Base-by-base conservation (phyloP, 2,888 invertebrate genomes). In the Sphaerophoria taeniata region DNA sequence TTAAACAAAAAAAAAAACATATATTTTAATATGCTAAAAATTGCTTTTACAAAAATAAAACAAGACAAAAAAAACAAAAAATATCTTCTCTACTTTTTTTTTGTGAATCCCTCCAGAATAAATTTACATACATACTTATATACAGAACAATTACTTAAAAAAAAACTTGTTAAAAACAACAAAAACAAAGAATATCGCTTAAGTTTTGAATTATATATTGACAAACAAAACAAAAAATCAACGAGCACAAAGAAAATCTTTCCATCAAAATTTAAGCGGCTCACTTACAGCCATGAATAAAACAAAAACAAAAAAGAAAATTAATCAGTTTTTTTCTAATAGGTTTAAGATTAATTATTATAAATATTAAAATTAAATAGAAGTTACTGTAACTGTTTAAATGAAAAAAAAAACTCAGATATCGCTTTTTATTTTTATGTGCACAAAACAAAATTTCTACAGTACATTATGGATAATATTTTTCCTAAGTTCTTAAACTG, bases 71-170 rank as follows among this genome's bases (percentile, higher is more conserved):
- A 70, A 70, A 79, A 67, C 49, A 58, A 84, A 74, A 65, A 56
- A 73, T 65, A 89, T 90, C 89, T 90, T 85, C 89, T 90, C 89
- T 90, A 89, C 69, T 88, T 89, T 87, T 85, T 85, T 87, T 87
- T 83, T 86, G 87, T 86, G 85, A 85, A 85, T 85, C 85, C 80
- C 80, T 85, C 85, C 85, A 77, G 51, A 65, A 74, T 65, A 75
- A 65, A 75, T 53, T 49, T 58, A 70, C 80, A 76, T 79, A 85
- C 83, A 84, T 85, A 84, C 79, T 79, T 45, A 65, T 85, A 70
- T 75, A 80, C 76, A 80, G 72, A 61, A 75, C 65, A 61, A 87
- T 79, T 81, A 73, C 73, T 71, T 77, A 72, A 73, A 80, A 39
- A 79, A 65, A 83, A 51, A 55, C 16, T 49, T 43, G 60, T 77